Evolutionary conservation across 1,140 invertebrate genomes (phyloP), one percentile per base, ranked within the genome.

Genomic region (Trachymyrmex septentrionalis): DNA sequence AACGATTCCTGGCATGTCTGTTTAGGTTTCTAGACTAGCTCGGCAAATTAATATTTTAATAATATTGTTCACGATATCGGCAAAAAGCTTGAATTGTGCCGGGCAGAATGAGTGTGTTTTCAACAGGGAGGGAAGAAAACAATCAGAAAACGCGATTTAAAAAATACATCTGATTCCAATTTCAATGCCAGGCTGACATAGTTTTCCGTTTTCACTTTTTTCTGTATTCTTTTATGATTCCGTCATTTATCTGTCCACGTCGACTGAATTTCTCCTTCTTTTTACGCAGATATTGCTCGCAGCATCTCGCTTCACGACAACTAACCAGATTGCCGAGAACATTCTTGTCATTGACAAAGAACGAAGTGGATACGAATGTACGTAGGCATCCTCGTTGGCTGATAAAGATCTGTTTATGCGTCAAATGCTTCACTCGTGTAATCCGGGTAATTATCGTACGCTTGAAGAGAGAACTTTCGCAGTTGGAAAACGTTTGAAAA

Each of bases 271-370:
- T 19, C n/a, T 77, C 9, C 30, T 67, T n/a, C 30, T 30, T 38
- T 80, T 67, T 80, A 78, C 67, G 73, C 86, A 88, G 63, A 85
- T 85, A 63, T 14, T 6, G 44, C 10, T 66, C 24, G 27, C 6
- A 55, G 76, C 27, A 34, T n/a, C 9, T 66, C 27, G 27, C 30
- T 38, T 53, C 55, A 50, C 27, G 10, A 76, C 67, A 72, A 81
- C 86, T 88, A 91, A 91, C 88, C 90, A 90, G 89, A 88, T 91
- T 87, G 87, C 88, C 16, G 48, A 50, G 76, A 90, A 87, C 87
- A 87, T 90, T 91, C 86, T 82, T 82, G 63, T 55, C 63, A 72
- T 71, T 14, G 63, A 69, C 4, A 38, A 48, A 38, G 48, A 69
- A 73, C 3, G 21, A 67, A 55, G n/a, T 5, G 44, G n/a, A n/a